Evolutionary conservation across 2,888 invertebrate genomes (phyloP), one percentile per base, ranked within the genome.

Genomic region (Pecten maximus): DNA sequence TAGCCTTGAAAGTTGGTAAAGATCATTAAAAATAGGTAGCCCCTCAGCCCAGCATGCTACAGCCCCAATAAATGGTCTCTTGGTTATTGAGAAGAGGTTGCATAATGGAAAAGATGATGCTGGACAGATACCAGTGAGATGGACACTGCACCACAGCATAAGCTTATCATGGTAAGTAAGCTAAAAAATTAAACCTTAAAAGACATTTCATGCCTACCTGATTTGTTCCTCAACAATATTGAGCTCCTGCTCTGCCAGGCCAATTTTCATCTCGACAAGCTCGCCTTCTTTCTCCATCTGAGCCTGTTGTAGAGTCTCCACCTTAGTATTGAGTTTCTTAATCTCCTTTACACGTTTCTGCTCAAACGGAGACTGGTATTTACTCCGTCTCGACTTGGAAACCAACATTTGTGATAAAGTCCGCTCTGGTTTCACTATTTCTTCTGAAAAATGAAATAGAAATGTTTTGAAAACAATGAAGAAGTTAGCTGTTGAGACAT

Each of bases 301-400:
- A 54, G 94, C 93, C 48, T 94, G 90, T 87, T 94, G 92, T 90
- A 94, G 91, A 87, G 92, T 93, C 89, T 94, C 94, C 88, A 96
- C 94, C 92, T 93, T 94, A 16, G 92, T 91, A 87, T 94, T 94
- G 28, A 95, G 92, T 48, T 93, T 93, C 89, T 94, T 94, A n/a
- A 95, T 95, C 87, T 95, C 95, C 88, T 93, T 93, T 40, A 94
- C 94, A 90, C 94, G 91, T 90, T 95, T 95, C 90, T 94, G 93
- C 91, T 96, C 95, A 92, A 93, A 96, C 0, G 95, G 96, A n/a
- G 95, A 93, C 86, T 93, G 93, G 90, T 94, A 94, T 44, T 92
- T 91, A 8, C 88, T 40, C 28, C 91, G 91, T 28, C 92, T 91
- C 23, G 40, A 60, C 19, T 86, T 91, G 15, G 88, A 44, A 8